A percentile compares a stretch with the other conserved stretches of the same genome.
Conservation (phyloP, 1,140 invertebrate genomes). For the Drosophila azteca region DNA sequence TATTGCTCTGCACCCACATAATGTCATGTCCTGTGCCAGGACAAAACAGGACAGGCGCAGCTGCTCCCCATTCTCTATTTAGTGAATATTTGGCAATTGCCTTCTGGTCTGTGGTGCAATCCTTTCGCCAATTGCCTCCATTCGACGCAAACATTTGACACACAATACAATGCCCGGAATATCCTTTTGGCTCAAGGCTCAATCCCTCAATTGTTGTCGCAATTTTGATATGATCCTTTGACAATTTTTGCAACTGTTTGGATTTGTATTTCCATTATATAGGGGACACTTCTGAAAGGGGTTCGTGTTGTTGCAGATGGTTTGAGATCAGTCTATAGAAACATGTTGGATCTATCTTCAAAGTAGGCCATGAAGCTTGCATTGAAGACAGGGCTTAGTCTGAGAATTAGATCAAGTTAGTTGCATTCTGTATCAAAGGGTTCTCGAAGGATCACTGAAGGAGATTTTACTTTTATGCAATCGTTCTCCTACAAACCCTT, state of each 20-base stretch:
- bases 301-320: conserved; percentile 17
- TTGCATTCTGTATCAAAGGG: too few relatives aligned
- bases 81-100: conserved; percentile 42
- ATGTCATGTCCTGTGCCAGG: conserved; percentile 29
- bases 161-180: conserved; percentile 40
- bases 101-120: conserved; percentile 23
- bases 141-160: conserved; percentile 48
- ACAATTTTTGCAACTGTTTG: conserved; percentile 52
- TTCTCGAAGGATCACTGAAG: too few relatives aligned
- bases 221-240: conserved; percentile 33
- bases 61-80: conserved; percentile 33
- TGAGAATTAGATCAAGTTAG: too few relatives aligned
- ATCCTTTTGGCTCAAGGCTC: conserved; percentile 37
- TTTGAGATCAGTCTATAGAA: not conserved
- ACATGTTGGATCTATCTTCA: not conserved
- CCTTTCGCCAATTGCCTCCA: conserved; percentile 45
- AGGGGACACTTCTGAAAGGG: conserved; percentile 13
- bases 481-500: too few relatives aligned
- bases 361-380: too few relatives aligned
- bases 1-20: conserved; percentile 58
- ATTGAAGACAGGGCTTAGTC: too few relatives aligned
- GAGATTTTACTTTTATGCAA: too few relatives aligned
- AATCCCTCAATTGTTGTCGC: conserved; percentile 49
- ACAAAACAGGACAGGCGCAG: too few relatives aligned
- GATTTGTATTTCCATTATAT: conserved; percentile 1